phyloP scores from a whole-genome alignment of 2,113 vertebrate genomes.

The Misgurnus mizolepis region DNA sequence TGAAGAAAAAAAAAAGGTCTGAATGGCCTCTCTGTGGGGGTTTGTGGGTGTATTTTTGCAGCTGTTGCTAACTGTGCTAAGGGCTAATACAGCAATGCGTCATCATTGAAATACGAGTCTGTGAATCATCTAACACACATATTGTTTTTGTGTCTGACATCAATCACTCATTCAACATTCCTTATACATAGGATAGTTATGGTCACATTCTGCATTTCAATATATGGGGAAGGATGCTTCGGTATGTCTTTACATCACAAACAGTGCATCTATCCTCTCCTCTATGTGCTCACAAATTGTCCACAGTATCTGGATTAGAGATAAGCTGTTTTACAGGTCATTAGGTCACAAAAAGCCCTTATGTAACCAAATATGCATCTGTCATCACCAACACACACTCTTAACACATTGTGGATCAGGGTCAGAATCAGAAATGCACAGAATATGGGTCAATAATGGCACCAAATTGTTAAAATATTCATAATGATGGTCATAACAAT shows the following conservation, averaged over 20 bases:
- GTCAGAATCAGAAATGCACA: too few species aligned
- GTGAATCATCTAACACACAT: conserved; percentile 15
- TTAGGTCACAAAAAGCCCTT: conserved; percentile 17
- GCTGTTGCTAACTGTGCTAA: conserved; percentile 39
- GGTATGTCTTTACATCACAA: background rate
- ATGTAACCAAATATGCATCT: background rate
- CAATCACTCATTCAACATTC: background rate
- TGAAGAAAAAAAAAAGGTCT: background rate
- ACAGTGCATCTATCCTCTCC: background rate
- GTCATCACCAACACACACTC: background rate
- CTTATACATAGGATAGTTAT: background rate
- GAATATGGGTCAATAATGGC: background rate
- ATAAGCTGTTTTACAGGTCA: conserved; percentile 20
- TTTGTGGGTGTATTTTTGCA: conserved; percentile 39
- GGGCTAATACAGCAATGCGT: conserved; percentile 15
- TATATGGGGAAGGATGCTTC: conserved; percentile 24
- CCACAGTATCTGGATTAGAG: conserved; percentile 13
- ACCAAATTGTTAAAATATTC: too few species aligned
- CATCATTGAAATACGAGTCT: conserved; percentile 28
- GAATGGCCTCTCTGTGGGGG: conserved; percentile 2
- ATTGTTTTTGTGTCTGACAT: background rate
- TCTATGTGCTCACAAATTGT: background rate
- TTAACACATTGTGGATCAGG: background rate
- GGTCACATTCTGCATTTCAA: background rate
- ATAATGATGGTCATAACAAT: too few species aligned